Evolutionary conservation across 2,888 invertebrate genomes (phyloP).

Genomic region (Lysandra bellargus): DNA sequence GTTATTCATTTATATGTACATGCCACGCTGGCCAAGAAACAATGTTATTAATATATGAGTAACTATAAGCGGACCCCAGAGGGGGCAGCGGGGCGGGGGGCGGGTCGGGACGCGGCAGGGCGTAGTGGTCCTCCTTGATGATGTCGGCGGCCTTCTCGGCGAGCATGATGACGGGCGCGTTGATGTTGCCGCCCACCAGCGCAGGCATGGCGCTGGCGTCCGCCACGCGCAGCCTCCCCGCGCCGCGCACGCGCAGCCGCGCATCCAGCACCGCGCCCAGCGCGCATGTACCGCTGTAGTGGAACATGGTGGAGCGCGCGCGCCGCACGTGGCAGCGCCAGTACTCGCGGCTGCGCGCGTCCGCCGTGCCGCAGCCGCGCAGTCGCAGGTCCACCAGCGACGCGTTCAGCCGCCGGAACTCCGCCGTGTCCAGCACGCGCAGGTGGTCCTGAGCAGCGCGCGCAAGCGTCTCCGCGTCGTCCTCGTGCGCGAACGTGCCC

Average conservation of each 20-base stretch:
- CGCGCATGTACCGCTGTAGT: constrained; percentile 61
- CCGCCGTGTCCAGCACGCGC: constrained; percentile 46
- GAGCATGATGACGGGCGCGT: constrained; percentile 46
- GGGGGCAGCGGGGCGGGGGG: background rate
- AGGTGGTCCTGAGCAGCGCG: constrained; percentile 47
- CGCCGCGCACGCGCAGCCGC: constrained; percentile 44
- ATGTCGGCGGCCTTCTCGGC: constrained; percentile 47
- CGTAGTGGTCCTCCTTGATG: constrained; percentile 37
- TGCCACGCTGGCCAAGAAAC: background rate
- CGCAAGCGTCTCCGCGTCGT: constrained; percentile 48
- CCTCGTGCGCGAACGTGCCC: constrained; percentile 43
- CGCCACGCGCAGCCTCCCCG: constrained; percentile 45
- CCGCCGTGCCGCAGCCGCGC: constrained; percentile 46
- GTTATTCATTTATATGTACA: background rate
- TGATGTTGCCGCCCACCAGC: constrained; percentile 46
- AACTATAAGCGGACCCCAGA: background rate
- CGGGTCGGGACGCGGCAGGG: background rate
- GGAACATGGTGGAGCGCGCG: constrained; percentile 77
- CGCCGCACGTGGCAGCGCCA: constrained; percentile 79
- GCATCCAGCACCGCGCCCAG: constrained; percentile 47
- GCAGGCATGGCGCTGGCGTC: constrained; percentile 48
- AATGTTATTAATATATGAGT: background rate
- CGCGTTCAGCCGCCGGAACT: constrained; percentile 47
- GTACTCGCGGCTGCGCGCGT: constrained; percentile 84
- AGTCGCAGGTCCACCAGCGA: constrained; percentile 62